A percentile compares a stretch with the other conserved stretches of the same genome.
These are phyloP conservation scores for Stigmatopora argus DNA, from an alignment of 2,113 vertebrate species.

Conservation along the genomic window DNA sequence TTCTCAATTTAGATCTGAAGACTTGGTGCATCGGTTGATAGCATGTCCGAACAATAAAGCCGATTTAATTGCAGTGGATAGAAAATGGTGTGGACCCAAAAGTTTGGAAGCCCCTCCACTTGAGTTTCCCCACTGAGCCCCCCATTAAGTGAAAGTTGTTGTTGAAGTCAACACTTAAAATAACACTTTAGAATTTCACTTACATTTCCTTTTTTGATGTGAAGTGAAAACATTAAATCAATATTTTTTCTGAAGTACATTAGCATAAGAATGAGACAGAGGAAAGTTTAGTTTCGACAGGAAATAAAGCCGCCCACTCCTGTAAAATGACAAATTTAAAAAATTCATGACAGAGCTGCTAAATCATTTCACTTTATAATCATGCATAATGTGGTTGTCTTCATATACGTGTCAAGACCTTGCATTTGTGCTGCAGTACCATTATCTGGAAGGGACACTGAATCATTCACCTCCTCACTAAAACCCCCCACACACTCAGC, in stretches of 20 bases:
- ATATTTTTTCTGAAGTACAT: background rate
- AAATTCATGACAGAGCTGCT: constrained; percentile 21
- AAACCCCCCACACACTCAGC: constrained; percentile 22
- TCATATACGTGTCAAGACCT: constrained; percentile 43
- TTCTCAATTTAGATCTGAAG: too few species aligned
- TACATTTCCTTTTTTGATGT: too few species aligned
- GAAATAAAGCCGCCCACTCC: background rate
- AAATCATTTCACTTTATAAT: constrained; percentile 29
- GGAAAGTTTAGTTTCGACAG: background rate
- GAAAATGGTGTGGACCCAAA: too few species aligned
- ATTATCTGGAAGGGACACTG: constrained; percentile 44
- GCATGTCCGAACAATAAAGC: too few species aligned
- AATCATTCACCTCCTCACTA: constrained; percentile 53
- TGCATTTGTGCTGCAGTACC: constrained; percentile 29
- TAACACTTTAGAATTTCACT: too few species aligned
- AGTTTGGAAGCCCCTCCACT: too few species aligned
- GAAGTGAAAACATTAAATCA: background rate
- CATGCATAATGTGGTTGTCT: constrained; percentile 22
- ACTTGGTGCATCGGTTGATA: too few species aligned
- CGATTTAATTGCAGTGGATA: too few species aligned
- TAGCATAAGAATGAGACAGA: background rate
- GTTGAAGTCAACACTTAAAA: too few species aligned
- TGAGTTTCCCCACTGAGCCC: too few species aligned
- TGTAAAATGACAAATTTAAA: constrained; percentile 4
- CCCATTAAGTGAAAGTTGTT: too few species aligned